Evolutionary conservation across 2,888 invertebrate species (phyloP).

Genomic region (Trichopria drosophilae): DNA sequence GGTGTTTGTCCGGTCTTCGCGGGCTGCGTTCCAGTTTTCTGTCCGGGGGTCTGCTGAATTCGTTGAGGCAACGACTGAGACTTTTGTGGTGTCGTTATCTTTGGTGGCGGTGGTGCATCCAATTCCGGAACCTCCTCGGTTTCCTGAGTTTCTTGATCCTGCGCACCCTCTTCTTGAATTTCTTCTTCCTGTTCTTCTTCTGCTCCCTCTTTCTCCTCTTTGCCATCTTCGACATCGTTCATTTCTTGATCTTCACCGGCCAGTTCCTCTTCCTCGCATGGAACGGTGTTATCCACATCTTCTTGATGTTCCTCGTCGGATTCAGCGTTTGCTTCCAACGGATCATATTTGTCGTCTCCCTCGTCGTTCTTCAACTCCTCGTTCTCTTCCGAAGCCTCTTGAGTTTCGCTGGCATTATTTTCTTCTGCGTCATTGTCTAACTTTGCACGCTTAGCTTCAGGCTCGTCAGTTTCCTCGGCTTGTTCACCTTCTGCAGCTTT

Average conservation of each 20-base stretch:
- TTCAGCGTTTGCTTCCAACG: conserved; percentile 49
- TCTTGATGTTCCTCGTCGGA: conserved; percentile 34
- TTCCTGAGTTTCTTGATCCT: conserved; percentile 1
- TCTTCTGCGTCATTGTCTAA: conserved; percentile 14
- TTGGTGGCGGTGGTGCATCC: conserved; percentile 14
- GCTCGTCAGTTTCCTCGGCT: conserved; percentile 13
- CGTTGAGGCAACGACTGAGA: no score
- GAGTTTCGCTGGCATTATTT: no score
- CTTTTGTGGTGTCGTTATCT: conserved; percentile 25
- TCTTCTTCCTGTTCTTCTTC: conserved; percentile 16
- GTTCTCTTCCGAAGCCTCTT: conserved; percentile 27
- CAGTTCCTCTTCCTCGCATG: conserved; percentile 34
- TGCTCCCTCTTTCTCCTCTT: conserved; percentile 26
- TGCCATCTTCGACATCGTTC: conserved; percentile 26
- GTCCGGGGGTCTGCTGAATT: conserved; percentile 9
- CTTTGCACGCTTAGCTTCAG: conserved; percentile 25
- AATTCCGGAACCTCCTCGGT: conserved; percentile 9
- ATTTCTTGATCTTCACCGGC: conserved; percentile 33
- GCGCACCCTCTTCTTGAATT: conserved; percentile 4
- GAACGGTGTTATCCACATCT: conserved; percentile 37
- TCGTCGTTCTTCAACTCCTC: conserved; percentile 38
- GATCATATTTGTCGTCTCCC: conserved; percentile 50
- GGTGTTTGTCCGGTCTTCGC: conserved; percentile 49
- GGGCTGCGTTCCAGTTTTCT: conserved; percentile 43
- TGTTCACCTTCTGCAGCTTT: conserved; percentile 32